Conservation (phyloP, 2,888 invertebrate genomes). For the Zhengitettix transpicula region DNA sequence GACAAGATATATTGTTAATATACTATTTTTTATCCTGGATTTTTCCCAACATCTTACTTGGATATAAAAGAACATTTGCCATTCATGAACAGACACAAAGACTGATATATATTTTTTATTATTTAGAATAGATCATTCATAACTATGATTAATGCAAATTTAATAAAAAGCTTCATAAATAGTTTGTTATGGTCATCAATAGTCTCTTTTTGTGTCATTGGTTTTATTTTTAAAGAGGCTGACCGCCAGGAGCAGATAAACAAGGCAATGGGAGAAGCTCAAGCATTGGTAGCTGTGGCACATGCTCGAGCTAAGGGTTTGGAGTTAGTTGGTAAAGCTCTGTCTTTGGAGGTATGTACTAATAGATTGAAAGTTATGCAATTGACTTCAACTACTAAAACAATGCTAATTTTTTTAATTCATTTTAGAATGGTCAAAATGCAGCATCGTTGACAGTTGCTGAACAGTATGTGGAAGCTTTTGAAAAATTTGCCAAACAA, state of each 20-base stretch:
- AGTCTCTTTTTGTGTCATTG: too few relatives aligned
- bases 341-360: constrained; percentile 25
- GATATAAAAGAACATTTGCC: too few relatives aligned
- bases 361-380: not conserved
- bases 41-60: too few relatives aligned
- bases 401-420: not conserved
- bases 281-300: constrained; percentile 80
- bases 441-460: constrained; percentile 87
- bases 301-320: constrained; percentile 78
- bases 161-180: too few relatives aligned
- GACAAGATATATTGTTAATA: too few relatives aligned
- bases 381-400: not conserved
- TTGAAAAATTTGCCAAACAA: constrained; percentile 79
- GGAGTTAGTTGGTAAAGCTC: constrained; percentile 52
- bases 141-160: too few relatives aligned
- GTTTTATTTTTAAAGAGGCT: constrained; percentile 48
- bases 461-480: constrained; percentile 90
- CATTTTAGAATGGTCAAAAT: constrained; percentile 53
- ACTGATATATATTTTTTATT: too few relatives aligned
- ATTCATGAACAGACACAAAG: too few relatives aligned
- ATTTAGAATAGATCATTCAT: too few relatives aligned
- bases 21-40: too few relatives aligned
- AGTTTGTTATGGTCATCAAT: too few relatives aligned
- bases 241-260: constrained; percentile 88
- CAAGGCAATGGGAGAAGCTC: constrained; percentile 80